Base-by-base conservation (phyloP, 1,140 invertebrate species). In the Neodiprion lecontei region DNA sequence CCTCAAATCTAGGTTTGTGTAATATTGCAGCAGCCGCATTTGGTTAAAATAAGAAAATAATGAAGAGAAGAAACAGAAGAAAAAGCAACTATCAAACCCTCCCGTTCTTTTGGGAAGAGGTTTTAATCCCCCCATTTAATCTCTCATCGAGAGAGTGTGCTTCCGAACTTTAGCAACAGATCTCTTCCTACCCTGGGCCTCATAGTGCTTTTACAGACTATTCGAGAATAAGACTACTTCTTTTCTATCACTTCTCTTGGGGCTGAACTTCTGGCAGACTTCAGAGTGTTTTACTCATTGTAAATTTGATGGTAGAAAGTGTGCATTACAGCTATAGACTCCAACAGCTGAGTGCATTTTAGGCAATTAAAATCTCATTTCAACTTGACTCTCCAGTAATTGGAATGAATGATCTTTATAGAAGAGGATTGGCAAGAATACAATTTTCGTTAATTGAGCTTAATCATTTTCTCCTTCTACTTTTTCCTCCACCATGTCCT, bases 61-160 rank as follows among this genome's bases (percentile, higher is more conserved):
- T 75, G 72, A 73, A 75, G 75, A 73, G 75, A 81, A 79, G 53
- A 61, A 40, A 9, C 5, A 61, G 11, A 3, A 17, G 53, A 7
- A 14, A 9, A 7, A 40, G 28, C 28, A 40, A 40, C 28, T 79
- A 75, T 74, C 75, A 69, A 75, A 72, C 75, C 65, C 74, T 67
- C 75, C 77, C n/a, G n/a, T 74, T 67, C 72, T 69, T 69, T 69
- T 72, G 79, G 69, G 67, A 49, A 40, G 28, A 69, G 69, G 40
- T 79, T 79, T 81, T 78, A 73, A 67, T 73, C 75, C 79, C n/a
- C 53, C 76, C 76, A 78, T 82, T 83, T 74, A 82, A 83, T 82
- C 78, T 77, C 78, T 81, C 81, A 81, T 82, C 81, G 78, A 49
- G 69, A 69, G 66, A 79, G 80, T 82, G 77, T 77, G 73, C 75